Evolutionary conservation across 2,113 vertebrate species (phyloP).

Genomic region (Taurulus bubalis): DNA sequence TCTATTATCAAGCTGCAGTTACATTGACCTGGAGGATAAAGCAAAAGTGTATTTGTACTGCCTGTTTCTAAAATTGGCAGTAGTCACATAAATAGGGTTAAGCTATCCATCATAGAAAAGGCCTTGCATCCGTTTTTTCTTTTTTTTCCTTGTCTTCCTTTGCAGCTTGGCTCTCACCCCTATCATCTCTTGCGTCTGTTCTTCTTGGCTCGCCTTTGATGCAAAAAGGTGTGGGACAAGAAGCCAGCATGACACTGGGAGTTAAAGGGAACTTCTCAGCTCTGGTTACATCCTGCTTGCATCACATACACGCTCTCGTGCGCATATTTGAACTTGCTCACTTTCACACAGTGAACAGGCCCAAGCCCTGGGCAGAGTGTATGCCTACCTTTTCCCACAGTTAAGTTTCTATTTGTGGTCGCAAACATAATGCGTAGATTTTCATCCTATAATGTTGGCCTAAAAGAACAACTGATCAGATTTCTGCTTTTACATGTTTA

Average conservation of each 20-base stretch:
- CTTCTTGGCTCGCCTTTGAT: conserved; percentile 50
- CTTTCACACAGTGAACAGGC: neutral
- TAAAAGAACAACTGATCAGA: neutral
- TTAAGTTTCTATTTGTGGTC: conserved; percentile 10
- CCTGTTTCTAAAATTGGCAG: conserved; percentile 29
- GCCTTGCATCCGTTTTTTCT: neutral
- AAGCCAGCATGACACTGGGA: conserved; percentile 32
- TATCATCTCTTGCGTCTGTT: conserved; percentile 14
- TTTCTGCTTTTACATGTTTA: neutral
- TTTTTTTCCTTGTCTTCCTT: neutral
- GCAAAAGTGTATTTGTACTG: conserved; percentile 10
- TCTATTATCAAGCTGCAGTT: neutral
- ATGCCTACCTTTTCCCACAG: neutral
- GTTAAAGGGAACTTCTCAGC: conserved; percentile 45
- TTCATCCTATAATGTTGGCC: neutral
- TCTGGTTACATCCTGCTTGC: conserved; percentile 49
- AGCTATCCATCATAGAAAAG: conserved; percentile 10
- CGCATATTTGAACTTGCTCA: neutral
- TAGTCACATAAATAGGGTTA: conserved; percentile 34
- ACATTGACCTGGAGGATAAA: conserved; percentile 28
- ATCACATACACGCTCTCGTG: conserved; percentile 26
- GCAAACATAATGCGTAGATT: neutral
- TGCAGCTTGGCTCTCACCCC: conserved; percentile 5
- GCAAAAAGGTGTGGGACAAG: conserved; percentile 49
- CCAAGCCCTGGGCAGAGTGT: neutral